Percentiles rank a stretch among this genome's conserved stretches.
Conservation (phyloP, 2,888 invertebrate species). For the Hemicrepidius hirtus region DNA sequence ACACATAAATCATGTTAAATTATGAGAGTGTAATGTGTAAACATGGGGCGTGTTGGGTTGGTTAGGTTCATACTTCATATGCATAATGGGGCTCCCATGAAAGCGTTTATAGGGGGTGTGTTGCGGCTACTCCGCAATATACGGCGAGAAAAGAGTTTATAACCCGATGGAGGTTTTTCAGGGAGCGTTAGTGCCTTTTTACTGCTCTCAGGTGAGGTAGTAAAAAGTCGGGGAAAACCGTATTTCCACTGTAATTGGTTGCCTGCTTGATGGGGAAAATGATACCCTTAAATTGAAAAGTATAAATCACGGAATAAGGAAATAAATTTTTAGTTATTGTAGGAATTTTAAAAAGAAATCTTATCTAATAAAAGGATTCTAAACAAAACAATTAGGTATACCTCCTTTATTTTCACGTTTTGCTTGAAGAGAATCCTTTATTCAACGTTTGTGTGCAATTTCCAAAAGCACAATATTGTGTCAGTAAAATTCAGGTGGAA, state of each 20-base stretch:
- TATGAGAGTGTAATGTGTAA: slow-evolving; percentile 19
- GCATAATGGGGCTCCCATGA: slow-evolving; percentile 24
- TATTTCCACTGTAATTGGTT: slow-evolving; percentile 9
- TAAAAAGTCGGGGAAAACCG: slow-evolving; percentile 18
- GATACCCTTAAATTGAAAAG: not conserved
- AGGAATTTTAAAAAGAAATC: too few relatives aligned
- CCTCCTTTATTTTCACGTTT: not conserved
- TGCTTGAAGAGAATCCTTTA: not conserved
- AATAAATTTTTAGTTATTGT: too few relatives aligned
- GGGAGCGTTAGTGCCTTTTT: slow-evolving; percentile 12
- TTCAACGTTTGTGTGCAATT: slow-evolving; percentile 11
- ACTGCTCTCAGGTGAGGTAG: slow-evolving; percentile 22
- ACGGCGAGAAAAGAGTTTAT: not conserved
- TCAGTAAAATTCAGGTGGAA: slow-evolving; percentile 35
- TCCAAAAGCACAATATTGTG: slow-evolving; percentile 15
- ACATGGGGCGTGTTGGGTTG: slow-evolving; percentile 15
- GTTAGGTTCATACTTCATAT: slow-evolving; percentile 27
- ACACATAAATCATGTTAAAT: slow-evolving; percentile 29
- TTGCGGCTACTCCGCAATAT: not conserved
- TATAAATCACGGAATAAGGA: not conserved
- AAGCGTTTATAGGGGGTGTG: slow-evolving; percentile 19
- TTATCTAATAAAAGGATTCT: not conserved
- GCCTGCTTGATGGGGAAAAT: slow-evolving; percentile 9
- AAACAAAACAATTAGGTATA: not conserved
- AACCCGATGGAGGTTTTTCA: slow-evolving; percentile 6